These are phyloP conservation scores for Thunnus maccoyii DNA, from an alignment of 2,113 vertebrate species.

Conservation along the genomic window DNA sequence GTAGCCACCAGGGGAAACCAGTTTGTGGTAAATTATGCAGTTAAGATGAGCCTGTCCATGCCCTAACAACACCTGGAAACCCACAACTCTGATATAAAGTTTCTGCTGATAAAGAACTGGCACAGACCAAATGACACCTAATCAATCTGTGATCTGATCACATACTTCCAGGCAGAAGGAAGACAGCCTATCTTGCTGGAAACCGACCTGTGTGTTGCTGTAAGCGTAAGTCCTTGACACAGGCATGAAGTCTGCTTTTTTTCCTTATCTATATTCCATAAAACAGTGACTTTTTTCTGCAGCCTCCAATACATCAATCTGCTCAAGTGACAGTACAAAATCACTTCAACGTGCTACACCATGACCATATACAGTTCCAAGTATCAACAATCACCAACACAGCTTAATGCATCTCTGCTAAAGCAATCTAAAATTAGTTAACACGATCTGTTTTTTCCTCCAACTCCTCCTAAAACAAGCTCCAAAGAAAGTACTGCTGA, in stretches of 20 bases:
- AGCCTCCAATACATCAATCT: neutral
- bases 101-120: neutral
- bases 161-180: neutral
- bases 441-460: neutral
- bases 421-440: too few relatives aligned
- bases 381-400: neutral
- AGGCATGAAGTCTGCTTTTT: neutral
- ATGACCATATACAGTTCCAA: neutral
- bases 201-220: neutral
- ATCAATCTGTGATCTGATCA: slow-evolving; percentile 5
- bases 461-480: neutral
- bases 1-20: neutral
- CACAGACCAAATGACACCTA: neutral
- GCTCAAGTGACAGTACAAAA: neutral
- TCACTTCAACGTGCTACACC: neutral
- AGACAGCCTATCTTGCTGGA: neutral
- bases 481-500: too few relatives aligned
- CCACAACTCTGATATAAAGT: neutral
- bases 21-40: neutral
- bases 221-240: neutral
- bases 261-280: neutral
- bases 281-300: neutral
- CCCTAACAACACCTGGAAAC: neutral
- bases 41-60: neutral
- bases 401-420: neutral